Evolutionary conservation across 2,888 invertebrate species (phyloP).

Genomic region (Amphipyra berbera): DNA sequence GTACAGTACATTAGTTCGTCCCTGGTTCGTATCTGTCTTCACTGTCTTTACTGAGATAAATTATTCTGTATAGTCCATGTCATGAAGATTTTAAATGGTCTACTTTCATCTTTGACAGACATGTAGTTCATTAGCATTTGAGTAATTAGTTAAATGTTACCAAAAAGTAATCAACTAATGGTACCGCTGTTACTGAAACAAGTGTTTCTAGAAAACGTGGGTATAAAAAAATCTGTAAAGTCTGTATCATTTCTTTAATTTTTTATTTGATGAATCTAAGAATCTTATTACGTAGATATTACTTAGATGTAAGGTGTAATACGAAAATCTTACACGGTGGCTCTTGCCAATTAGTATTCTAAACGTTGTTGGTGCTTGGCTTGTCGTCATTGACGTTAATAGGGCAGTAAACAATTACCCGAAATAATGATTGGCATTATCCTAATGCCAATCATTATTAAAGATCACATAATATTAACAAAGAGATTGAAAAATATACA

Average conservation of each 20-base stretch:
- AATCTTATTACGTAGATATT: constrained; percentile 11
- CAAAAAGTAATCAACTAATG: constrained; percentile 45
- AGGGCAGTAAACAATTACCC: too few relatives aligned
- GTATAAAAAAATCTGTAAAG: too few relatives aligned
- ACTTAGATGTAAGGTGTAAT: constrained; percentile 34
- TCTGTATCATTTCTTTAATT: constrained; percentile 1
- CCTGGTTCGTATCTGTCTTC: too few relatives aligned
- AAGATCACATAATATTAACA: too few relatives aligned
- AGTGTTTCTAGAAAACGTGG: not conserved
- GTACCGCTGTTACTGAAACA: constrained; percentile 1
- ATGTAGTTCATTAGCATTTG: constrained; percentile 24
- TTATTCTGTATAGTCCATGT: constrained; percentile 20
- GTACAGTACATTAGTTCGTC: not conserved
- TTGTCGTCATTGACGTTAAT: too few relatives aligned
- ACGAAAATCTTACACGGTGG: constrained; percentile 18
- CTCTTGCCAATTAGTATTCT: constrained; percentile 42
- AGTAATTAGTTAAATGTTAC: constrained; percentile 34
- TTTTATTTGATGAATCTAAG: constrained; percentile 2
- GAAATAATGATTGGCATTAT: too few relatives aligned
- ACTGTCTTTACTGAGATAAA: constrained; percentile 20
- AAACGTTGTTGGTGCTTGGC: constrained; percentile 8
- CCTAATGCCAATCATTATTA: too few relatives aligned
- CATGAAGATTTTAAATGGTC: constrained; percentile 20
- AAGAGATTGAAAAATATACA: too few relatives aligned
- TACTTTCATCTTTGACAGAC: constrained; percentile 7